These are phyloP conservation scores for Saccostrea cuccullata DNA, from an alignment of 1,140 invertebrate genomes.

Conservation along the genomic window DNA sequence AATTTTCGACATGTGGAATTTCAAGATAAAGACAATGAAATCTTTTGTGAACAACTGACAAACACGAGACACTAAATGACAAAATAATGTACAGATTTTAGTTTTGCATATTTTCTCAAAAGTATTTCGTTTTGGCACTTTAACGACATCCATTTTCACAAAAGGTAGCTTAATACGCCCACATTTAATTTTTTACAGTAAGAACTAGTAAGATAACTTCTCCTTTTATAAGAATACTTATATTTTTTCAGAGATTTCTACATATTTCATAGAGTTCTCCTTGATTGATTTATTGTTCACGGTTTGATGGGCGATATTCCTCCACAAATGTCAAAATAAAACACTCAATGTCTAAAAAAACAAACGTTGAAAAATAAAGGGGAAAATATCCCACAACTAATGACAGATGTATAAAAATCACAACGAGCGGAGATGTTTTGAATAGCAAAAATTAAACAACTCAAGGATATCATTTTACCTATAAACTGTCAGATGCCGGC, in stretches of 20 bases:
- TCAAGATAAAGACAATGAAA: neutral
- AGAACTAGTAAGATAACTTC: neutral
- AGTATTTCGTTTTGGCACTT: neutral
- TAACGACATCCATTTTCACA: constrained; percentile 19
- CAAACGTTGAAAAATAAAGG: constrained; percentile 15
- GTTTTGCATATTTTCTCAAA: constrained; percentile 2
- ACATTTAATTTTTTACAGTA: too few species aligned
- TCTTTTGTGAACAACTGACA: constrained; percentile 2
- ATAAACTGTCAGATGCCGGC: constrained; percentile 24
- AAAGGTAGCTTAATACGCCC: neutral
- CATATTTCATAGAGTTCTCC: neutral
- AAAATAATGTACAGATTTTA: neutral
- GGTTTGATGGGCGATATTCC: constrained; percentile 9
- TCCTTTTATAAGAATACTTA: neutral
- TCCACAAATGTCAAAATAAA: neutral
- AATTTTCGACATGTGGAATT: constrained; percentile 23
- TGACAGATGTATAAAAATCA: constrained; percentile 31
- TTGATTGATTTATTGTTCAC: constrained; percentile 16
- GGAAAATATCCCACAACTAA: neutral
- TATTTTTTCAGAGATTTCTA: neutral
- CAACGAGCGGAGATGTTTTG: neutral
- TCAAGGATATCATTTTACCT: constrained; percentile 27
- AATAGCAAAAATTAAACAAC: constrained; percentile 34
- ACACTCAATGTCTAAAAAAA: neutral
- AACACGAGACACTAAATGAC: constrained; percentile 6